Conservation (phyloP, 2,797 vertebrate genomes). For the Streptopelia turtur region DNA sequence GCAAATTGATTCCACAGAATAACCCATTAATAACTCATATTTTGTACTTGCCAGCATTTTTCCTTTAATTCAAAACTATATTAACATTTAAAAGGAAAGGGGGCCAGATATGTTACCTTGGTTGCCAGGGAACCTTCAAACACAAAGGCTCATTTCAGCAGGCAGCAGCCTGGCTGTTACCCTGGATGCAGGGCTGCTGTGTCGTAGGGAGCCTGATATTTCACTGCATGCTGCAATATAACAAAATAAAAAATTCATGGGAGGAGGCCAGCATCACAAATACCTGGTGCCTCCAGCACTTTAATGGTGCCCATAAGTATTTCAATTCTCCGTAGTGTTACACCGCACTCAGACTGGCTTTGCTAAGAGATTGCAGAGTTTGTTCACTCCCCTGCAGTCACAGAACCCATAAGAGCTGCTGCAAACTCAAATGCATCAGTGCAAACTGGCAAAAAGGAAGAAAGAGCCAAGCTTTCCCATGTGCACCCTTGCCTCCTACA, state of each 20-base stretch:
- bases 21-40: neutral
- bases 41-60: neutral
- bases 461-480: neutral
- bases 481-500: neutral
- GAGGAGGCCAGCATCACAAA: neutral
- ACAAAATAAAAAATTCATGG: neutral
- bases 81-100: neutral
- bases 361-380: neutral
- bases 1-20: neutral
- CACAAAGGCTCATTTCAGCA: neutral
- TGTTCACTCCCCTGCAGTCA: neutral
- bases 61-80: neutral
- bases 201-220: rapidly evolving
- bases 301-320: neutral
- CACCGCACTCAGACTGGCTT: neutral
- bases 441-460: neutral
- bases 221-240: neutral
- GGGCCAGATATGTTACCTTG: neutral
- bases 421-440: neutral
- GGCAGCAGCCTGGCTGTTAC: neutral
- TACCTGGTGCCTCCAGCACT: neutral
- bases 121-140: neutral
- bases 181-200: neutral
- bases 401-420: neutral
- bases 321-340: neutral